Conservation (phyloP, 2,113 vertebrate species). For the Dinomys branickii region DNA sequence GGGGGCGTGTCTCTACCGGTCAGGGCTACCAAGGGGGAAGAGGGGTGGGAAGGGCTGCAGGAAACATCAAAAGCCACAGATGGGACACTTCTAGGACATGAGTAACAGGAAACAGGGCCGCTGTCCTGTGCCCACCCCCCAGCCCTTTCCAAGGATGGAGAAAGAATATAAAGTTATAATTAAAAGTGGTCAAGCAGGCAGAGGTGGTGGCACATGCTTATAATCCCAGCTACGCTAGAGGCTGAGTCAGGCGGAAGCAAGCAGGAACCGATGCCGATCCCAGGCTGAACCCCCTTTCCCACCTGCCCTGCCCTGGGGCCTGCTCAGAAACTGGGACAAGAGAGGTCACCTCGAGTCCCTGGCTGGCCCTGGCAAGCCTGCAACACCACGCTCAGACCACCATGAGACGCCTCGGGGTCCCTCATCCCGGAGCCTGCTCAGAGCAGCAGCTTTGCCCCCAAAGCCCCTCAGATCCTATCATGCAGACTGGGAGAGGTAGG, state of each 20-base stretch:
- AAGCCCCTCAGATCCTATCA: not conserved
- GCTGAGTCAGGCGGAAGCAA: not conserved
- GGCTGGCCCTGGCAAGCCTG: not conserved
- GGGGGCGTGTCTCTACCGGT: not conserved
- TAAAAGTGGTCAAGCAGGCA: not conserved
- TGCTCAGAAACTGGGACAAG: not conserved
- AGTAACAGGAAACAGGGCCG: not conserved
- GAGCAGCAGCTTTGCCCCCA: not conserved
- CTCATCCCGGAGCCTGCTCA: not conserved
- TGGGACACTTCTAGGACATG: accelerated
- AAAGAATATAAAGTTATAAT: not conserved
- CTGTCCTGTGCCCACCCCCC: not conserved
- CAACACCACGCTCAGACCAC: not conserved
- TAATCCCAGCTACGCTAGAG: not conserved
- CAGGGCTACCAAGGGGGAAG: not conserved
- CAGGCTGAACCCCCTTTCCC: not conserved
- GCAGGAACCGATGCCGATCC: not conserved
- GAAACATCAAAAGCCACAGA: not conserved
- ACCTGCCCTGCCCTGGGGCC: not conserved
- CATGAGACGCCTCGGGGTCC: not conserved
- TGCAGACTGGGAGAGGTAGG: not conserved
- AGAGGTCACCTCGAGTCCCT: not conserved
- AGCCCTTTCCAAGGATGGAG: not conserved
- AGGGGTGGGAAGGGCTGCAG: not conserved
- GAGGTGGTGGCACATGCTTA: not conserved